A percentile compares a stretch with the other conserved stretches of the same genome.
Evolutionary conservation across 2,797 vertebrate species (phyloP).

Genomic region (Argentina silus): DNA sequence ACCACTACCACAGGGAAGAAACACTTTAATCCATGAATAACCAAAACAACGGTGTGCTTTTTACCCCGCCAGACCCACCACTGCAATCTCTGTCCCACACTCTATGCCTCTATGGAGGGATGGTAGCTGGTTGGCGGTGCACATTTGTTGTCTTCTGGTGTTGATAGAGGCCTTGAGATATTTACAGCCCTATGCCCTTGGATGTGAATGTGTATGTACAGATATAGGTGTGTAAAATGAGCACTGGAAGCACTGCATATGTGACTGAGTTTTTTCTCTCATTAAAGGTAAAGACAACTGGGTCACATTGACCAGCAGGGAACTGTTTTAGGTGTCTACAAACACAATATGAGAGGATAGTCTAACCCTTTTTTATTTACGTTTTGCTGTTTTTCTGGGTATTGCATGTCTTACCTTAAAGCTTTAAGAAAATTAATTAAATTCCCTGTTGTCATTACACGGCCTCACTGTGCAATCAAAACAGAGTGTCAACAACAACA

Average conservation of each 20-base stretch:
- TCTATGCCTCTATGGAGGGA: background rate
- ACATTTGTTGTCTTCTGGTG: conserved; percentile 4
- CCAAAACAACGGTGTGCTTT: conserved; percentile 30
- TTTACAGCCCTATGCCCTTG: conserved; percentile 9
- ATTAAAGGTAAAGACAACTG: conserved; percentile 43
- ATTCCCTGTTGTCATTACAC: background rate
- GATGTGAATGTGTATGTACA: conserved; percentile 9
- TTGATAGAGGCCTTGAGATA: conserved; percentile 11
- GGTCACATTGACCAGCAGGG: conserved; percentile 44
- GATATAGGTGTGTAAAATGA: conserved; percentile 13
- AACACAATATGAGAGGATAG: background rate
- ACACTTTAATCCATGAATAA: conserved; percentile 45
- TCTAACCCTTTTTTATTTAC: conserved; percentile 11
- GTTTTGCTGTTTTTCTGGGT: background rate
- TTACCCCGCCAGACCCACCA: conserved; percentile 10
- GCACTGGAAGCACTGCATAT: background rate
- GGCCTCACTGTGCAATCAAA: background rate
- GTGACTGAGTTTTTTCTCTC: conserved; percentile 9
- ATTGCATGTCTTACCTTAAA: conserved; percentile 20
- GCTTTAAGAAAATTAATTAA: background rate
- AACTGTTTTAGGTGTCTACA: conserved; percentile 29
- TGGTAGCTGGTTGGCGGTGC: background rate
- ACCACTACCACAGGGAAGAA: conserved; percentile 20
- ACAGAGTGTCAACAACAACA: background rate
- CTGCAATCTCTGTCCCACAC: conserved; percentile 25